Conservation (phyloP, 37 sponge, comb jelly and placozoan species). For the Ephydatia muelleri region DNA sequence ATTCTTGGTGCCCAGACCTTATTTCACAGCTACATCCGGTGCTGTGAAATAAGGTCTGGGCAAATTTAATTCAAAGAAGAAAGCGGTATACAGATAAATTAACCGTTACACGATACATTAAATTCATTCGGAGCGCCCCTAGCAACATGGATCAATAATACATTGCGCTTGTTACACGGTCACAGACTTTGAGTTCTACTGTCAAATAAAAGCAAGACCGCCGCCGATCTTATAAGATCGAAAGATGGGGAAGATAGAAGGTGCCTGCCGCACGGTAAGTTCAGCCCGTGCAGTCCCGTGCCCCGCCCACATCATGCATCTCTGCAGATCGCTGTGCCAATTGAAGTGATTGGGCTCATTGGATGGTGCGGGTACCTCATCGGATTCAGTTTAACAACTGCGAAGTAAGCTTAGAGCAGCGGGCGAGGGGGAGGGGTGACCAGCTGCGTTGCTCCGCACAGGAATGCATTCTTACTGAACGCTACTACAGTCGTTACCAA, state of each 20-base stretch:
- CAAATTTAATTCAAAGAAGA: too few relatives aligned
- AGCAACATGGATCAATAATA: background rate
- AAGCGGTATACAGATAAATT: too few relatives aligned
- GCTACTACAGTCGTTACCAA: background rate
- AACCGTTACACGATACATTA: background rate
- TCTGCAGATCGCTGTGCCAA: background rate
- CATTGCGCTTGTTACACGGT: background rate
- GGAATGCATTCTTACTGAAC: background rate
- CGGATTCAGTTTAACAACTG: background rate
- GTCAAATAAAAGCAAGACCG: background rate
- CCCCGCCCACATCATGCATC: background rate
- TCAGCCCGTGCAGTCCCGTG: background rate
- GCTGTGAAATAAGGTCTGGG: too few relatives aligned
- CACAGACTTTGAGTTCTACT: background rate
- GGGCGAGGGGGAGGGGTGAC: background rate
- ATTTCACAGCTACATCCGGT: too few relatives aligned
- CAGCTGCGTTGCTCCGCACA: background rate
- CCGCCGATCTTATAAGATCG: background rate
- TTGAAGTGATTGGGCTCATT: background rate
- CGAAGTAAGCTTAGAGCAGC: background rate
- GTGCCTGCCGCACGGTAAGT: background rate
- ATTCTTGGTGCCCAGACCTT: too few relatives aligned
- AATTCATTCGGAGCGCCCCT: background rate
- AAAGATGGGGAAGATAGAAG: background rate
- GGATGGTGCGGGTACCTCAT: background rate